phyloP scores from a whole-genome alignment of 2,888 invertebrate species.

The Apamea epomidion region DNA sequence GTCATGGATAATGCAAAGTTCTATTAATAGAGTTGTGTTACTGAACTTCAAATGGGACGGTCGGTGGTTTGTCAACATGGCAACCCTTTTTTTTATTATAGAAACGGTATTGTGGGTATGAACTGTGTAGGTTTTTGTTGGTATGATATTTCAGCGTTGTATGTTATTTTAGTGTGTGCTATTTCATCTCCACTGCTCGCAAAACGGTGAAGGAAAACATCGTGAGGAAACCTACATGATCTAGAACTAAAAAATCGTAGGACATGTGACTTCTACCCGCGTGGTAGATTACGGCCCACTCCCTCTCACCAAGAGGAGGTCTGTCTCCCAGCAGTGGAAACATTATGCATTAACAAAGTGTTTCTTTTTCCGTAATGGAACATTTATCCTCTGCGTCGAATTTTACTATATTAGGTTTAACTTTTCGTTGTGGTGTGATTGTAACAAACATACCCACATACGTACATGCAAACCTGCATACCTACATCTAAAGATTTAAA shows the following conservation, averaged over 20 bases:
- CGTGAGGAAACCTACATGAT: too few species aligned
- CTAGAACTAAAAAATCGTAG: too few species aligned
- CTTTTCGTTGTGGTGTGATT: not conserved
- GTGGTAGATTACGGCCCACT: too few species aligned
- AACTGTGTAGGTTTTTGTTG: slow-evolving; percentile 4
- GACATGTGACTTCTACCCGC: too few species aligned
- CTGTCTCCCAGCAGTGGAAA: too few species aligned
- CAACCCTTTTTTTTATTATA: slow-evolving; percentile 13
- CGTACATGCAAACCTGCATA: not conserved
- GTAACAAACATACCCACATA: not conserved
- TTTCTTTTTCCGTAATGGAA: not conserved
- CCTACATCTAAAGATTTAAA: too few species aligned
- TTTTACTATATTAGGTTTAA: not conserved
- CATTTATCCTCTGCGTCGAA: not conserved
- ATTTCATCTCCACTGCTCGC: too few species aligned
- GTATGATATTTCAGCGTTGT: slow-evolving; percentile 6
- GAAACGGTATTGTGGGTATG: not conserved
- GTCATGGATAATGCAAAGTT: slow-evolving; percentile 43
- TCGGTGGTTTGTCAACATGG: slow-evolving; percentile 34
- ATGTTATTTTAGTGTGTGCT: not conserved
- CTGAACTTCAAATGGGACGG: slow-evolving; percentile 52
- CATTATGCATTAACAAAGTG: not conserved
- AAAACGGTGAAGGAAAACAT: too few species aligned
- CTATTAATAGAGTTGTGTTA: slow-evolving; percentile 53
- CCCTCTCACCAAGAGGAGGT: too few species aligned